Evolutionary conservation across 2,113 vertebrate species (phyloP).

Genomic region (Cavia porcellus): DNA sequence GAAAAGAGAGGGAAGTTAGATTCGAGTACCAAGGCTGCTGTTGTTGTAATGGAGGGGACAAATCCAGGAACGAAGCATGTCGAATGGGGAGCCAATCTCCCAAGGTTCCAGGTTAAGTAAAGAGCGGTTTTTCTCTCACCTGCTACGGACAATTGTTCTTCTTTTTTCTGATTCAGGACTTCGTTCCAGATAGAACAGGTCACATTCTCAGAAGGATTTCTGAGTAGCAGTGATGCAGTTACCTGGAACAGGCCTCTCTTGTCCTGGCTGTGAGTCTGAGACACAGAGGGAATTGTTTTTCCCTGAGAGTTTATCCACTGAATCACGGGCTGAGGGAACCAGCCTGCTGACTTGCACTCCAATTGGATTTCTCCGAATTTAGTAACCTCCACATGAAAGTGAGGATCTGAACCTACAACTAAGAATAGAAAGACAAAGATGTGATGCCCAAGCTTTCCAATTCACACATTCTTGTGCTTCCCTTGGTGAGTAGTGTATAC

Average conservation of each 20-base stretch:
- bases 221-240: background rate
- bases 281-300: background rate
- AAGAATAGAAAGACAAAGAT: background rate
- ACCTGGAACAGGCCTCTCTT: background rate
- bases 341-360: background rate
- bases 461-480: background rate
- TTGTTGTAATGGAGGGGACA: too few species aligned
- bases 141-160: background rate
- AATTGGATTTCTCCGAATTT: background rate
- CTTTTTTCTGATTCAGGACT: constrained; percentile 35
- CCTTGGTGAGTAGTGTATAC: background rate
- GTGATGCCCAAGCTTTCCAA: background rate
- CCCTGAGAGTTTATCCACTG: background rate
- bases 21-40: background rate
- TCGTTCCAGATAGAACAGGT: background rate
- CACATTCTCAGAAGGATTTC: background rate
- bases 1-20: background rate
- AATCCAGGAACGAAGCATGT: background rate
- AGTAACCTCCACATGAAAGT: background rate
- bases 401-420: constrained; percentile 41
- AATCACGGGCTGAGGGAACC: background rate
- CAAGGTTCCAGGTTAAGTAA: too few species aligned
- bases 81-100: background rate
- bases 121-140: background rate
- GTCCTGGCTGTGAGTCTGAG: background rate